Conservation (phyloP, 2,888 invertebrate species). For the Drosophila neonasuta region DNA sequence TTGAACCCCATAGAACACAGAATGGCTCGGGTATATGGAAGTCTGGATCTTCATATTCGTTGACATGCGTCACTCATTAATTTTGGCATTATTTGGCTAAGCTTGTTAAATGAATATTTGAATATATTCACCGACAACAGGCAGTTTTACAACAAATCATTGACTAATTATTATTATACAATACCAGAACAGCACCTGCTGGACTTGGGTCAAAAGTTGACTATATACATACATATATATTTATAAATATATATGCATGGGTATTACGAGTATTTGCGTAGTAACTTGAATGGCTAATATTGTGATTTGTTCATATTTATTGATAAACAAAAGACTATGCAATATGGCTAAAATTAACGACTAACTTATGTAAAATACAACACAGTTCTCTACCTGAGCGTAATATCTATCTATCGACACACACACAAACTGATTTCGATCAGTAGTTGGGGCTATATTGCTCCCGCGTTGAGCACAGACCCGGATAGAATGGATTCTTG, state of each 20-base stretch:
- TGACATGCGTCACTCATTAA: constrained; percentile 35
- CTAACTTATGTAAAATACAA: constrained; percentile 56
- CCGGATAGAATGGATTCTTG: constrained; percentile 78
- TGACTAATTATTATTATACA: constrained; percentile 50
- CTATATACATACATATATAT: background rate
- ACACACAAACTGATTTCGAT: constrained; percentile 12
- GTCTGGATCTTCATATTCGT: constrained; percentile 19
- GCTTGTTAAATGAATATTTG: constrained; percentile 57
- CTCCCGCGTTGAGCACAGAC: constrained; percentile 79
- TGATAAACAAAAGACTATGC: constrained; percentile 38
- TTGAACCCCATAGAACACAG: background rate
- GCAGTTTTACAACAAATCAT: constrained; percentile 58
- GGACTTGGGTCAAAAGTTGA: constrained; percentile 31
- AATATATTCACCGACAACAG: constrained; percentile 46
- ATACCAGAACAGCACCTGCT: constrained; percentile 31
- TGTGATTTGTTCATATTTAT: constrained; percentile 43
- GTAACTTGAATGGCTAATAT: constrained; percentile 38
- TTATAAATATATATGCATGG: background rate
- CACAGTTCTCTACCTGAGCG: constrained; percentile 60
- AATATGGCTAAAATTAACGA: constrained; percentile 47
- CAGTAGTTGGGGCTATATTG: constrained; percentile 79
- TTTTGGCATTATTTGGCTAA: constrained; percentile 51
- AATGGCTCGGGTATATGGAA: constrained; percentile 22
- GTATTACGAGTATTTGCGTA: constrained; percentile 9
- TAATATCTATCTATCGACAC: constrained; percentile 11